phyloP scores from a whole-genome alignment of 2,113 vertebrate species.

The Ophthalmolycus amberensis region DNA sequence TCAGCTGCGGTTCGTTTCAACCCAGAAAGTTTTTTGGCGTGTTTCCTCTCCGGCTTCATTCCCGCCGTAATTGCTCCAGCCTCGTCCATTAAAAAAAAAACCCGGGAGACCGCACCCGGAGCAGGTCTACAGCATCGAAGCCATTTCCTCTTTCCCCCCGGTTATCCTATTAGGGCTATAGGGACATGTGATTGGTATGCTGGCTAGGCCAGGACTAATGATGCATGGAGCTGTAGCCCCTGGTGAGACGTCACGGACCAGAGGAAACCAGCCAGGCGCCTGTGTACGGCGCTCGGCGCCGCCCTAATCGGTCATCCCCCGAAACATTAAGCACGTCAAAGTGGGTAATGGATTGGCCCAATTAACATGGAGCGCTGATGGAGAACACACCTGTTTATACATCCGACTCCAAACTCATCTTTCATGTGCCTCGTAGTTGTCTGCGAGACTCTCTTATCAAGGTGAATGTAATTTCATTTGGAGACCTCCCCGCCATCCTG shows the following conservation, averaged over 20 bases:
- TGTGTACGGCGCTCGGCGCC: constrained; percentile 14
- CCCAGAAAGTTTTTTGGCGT: constrained; percentile 33
- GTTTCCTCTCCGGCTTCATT: constrained; percentile 57
- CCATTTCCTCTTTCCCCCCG: constrained; percentile 58
- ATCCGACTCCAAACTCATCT: constrained; percentile 37
- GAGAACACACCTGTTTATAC: constrained; percentile 67
- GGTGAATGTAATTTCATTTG: constrained; percentile 63
- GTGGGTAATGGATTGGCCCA: constrained; percentile 67
- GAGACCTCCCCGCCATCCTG: constrained; percentile 26
- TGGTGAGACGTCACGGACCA: constrained; percentile 70
- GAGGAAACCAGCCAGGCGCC: constrained; percentile 48
- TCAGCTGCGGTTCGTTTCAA: constrained; percentile 16
- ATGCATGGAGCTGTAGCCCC: constrained; percentile 66
- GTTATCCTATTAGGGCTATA: constrained; percentile 58
- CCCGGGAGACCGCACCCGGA: constrained; percentile 33
- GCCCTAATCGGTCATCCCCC: constrained; percentile 71
- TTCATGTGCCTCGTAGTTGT: constrained; percentile 39
- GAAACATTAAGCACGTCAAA: constrained; percentile 71
- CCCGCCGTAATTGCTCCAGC: constrained; percentile 51
- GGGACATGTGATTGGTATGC: constrained; percentile 70
- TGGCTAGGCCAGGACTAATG: constrained; percentile 66
- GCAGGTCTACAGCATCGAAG: constrained; percentile 33
- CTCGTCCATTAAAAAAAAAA: constrained; percentile 58
- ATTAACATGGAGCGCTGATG: constrained; percentile 66
- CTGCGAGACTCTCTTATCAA: constrained; percentile 54